Conservation (phyloP, 2,888 invertebrate genomes). For the Orthosia gracilis region DNA sequence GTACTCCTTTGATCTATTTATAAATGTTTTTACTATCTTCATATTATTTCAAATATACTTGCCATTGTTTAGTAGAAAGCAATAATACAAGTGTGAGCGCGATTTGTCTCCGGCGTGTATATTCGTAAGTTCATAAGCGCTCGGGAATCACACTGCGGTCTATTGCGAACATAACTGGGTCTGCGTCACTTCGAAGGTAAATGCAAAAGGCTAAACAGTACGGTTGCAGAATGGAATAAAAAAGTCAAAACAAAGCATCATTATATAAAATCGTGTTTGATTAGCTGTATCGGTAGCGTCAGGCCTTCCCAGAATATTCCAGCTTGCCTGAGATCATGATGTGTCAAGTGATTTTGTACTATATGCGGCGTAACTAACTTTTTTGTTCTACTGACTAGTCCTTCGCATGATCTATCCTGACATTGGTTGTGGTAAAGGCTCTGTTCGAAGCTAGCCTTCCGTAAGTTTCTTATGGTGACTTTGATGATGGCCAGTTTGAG, state of each 20-base stretch:
- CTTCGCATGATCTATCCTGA: neutral
- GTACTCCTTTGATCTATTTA: too few relatives aligned
- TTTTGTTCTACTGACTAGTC: neutral
- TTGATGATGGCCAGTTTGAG: neutral
- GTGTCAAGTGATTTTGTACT: neutral
- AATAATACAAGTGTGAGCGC: too few relatives aligned
- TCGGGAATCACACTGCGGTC: neutral
- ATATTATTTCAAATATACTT: neutral
- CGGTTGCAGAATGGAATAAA: too few relatives aligned
- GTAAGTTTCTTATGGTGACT: neutral
- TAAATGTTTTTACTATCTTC: neutral
- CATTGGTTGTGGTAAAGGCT: neutral
- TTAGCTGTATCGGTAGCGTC: too few relatives aligned
- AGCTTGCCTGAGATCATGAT: neutral
- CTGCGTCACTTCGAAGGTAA: too few relatives aligned
- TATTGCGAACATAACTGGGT: neutral
- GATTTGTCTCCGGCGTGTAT: slow-evolving; percentile 3
- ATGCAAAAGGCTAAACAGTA: neutral
- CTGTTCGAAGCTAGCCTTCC: neutral
- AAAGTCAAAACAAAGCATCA: too few relatives aligned
- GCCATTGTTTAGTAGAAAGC: too few relatives aligned
- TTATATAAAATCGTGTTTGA: neutral
- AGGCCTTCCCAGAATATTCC: too few relatives aligned
- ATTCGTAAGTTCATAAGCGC: neutral
- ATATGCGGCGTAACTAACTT: too few relatives aligned